These are phyloP conservation scores for Orthosia cruda DNA, from an alignment of 2,888 invertebrate species.

Conservation along the genomic window DNA sequence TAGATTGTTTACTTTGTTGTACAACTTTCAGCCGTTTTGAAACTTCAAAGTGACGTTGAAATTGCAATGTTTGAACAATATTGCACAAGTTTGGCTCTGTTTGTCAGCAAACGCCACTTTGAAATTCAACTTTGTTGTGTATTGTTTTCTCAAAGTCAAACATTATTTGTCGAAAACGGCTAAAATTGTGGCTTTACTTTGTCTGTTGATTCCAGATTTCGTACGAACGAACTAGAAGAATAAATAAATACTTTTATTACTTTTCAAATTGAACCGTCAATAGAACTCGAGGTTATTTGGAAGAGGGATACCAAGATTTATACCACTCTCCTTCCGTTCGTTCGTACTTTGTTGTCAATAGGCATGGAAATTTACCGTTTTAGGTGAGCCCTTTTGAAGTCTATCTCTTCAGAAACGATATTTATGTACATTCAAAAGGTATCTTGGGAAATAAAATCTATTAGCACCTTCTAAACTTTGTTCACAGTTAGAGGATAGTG, in stretches of 20 bases:
- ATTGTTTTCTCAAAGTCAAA: slow-evolving; percentile 35
- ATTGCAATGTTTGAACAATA: slow-evolving; percentile 52
- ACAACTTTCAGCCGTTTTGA: slow-evolving; percentile 35
- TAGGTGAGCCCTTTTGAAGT: slow-evolving; percentile 56
- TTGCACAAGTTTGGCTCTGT: slow-evolving; percentile 43
- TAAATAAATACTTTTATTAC: slow-evolving; percentile 45
- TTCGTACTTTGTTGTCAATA: slow-evolving; percentile 66
- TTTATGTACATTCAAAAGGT: slow-evolving; percentile 58
- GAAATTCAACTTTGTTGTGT: too few relatives aligned
- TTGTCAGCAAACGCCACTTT: slow-evolving; percentile 25
- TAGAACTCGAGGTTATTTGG: slow-evolving; percentile 44
- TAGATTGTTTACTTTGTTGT: slow-evolving; percentile 30
- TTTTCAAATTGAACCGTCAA: slow-evolving; percentile 60
- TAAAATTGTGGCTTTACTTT: slow-evolving; percentile 2
- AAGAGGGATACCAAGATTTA: slow-evolving; percentile 65
- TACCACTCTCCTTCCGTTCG: slow-evolving; percentile 55
- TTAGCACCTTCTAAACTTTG: slow-evolving; percentile 51
- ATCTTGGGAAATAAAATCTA: slow-evolving; percentile 58
- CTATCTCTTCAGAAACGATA: slow-evolving; percentile 51
- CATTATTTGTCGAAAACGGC: slow-evolving; percentile 24
- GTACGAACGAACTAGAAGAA: slow-evolving; percentile 8
- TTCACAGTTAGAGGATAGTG: slow-evolving; percentile 17
- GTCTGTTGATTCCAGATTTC: slow-evolving; percentile 14
- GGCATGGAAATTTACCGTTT: slow-evolving; percentile 73
- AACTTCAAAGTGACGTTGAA: slow-evolving; percentile 40